These are phyloP conservation scores for Variabilichromis moorii DNA, from an alignment of 2,113 vertebrate genomes.

Conservation along the genomic window DNA sequence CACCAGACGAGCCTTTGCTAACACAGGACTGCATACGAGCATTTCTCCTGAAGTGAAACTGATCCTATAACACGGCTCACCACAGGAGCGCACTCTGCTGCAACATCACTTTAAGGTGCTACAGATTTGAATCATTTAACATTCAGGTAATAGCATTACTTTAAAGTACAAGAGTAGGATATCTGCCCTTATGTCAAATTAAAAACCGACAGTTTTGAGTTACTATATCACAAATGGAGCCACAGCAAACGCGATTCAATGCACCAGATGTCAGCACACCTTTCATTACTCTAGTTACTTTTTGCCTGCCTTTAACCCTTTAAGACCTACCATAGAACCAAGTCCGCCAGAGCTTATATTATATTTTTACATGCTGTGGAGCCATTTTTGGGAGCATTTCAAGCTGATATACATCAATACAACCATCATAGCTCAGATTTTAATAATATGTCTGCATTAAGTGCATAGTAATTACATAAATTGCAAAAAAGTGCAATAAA, in stretches of 20 bases:
- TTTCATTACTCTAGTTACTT: not conserved
- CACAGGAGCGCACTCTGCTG: not conserved
- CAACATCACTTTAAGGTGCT: not conserved
- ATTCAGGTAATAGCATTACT: not conserved
- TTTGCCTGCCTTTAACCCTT: not conserved
- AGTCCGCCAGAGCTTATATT: too few species aligned
- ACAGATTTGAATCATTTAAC: not conserved
- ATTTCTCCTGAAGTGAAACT: not conserved
- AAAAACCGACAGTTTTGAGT: not conserved
- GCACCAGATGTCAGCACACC: not conserved
- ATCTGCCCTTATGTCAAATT: not conserved
- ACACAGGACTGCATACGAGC: not conserved
- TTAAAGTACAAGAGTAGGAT: not conserved
- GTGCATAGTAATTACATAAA: accelerated
- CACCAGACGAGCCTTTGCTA: not conserved
- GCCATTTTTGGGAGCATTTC: too few species aligned
- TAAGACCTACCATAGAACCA: too few species aligned
- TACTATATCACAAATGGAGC: not conserved
- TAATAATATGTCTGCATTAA: too few species aligned
- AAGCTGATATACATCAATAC: accelerated
- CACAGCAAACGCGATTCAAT: not conserved
- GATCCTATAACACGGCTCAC: not conserved
- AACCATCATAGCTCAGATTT: accelerated
- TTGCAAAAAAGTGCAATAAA: too few species aligned
- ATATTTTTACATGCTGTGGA: accelerated